Conservation (phyloP, 2,113 vertebrate genomes). For the Cephalopterus ornatus region DNA sequence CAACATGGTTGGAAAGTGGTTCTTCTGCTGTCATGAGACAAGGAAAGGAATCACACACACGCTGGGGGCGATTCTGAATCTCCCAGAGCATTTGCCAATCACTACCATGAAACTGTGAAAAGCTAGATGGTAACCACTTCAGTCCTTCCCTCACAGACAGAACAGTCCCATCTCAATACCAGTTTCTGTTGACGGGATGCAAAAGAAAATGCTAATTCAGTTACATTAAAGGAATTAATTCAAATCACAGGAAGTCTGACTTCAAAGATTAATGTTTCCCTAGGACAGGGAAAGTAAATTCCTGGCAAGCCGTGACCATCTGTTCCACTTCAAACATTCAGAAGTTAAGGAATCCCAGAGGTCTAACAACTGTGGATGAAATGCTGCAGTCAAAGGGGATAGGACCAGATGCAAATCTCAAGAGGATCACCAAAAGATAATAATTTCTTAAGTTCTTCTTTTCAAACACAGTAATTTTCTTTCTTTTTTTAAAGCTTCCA, state of each 20-base stretch:
- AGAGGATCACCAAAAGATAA: background rate
- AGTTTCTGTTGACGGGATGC: background rate
- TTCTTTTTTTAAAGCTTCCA: background rate
- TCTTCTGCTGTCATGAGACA: background rate
- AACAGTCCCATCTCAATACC: background rate
- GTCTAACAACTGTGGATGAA: background rate
- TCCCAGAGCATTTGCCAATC: background rate
- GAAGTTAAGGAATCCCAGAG: background rate
- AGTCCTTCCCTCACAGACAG: background rate
- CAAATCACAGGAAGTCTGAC: background rate
- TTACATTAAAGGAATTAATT: background rate
- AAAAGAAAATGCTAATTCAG: background rate
- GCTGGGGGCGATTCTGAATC: background rate
- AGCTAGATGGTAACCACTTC: background rate
- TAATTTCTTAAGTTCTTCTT: background rate
- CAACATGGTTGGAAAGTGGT: background rate
- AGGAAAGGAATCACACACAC: background rate
- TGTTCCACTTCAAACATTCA: background rate
- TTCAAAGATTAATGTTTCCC: background rate
- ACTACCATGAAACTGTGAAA: background rate
- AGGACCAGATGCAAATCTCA: background rate
- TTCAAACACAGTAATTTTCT: background rate
- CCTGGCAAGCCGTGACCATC: background rate
- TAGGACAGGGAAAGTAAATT: background rate
- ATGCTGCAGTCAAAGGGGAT: background rate